Evolutionary conservation across 2,113 vertebrate genomes (phyloP), one percentile per base, ranked within the genome.

Genomic region (Amia ocellicauda): DNA sequence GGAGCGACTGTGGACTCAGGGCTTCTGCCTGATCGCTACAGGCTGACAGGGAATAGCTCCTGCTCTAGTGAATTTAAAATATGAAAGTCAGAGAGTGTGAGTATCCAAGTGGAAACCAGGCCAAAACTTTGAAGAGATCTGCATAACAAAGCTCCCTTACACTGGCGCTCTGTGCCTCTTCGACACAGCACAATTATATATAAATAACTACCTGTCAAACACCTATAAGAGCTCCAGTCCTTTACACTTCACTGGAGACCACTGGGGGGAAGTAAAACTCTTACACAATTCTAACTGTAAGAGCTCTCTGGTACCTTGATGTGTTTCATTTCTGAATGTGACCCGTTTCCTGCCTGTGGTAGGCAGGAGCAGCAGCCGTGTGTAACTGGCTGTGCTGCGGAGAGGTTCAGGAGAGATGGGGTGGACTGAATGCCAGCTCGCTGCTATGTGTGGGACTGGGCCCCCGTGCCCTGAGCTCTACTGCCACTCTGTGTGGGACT

Each of bases 201-300:
- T 47, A n/a, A 47, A 47, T 47, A 47, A n/a, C 14, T 47, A 47
- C 45, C 45, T 47, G 45, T 47, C 45, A 47, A 47, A 47, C 7
- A 47, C 45, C n/a, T 16, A 17, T n/a, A 47, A 16, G n/a, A 19
- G 45, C n/a, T 47, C n/a, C 14, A 47, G 45, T 17, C 45, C 45
- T 47, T 47, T 47, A n/a, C 45, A 47, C 45, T 47, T 47, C 45
- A 47, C 14, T 47, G 45, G n/a, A 16, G 5, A 1, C 45, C 45
- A 19, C 45, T 47, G 11, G 31, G 45, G 14, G 14, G 45, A 47
- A n/a, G 13, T n/a, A 19, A 47, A 47, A 47, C 45, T 17, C 45
- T 47, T 47, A 17, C 7, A n/a, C 7, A 17, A n/a, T n/a, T 47
- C 45, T 5, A n/a, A 47, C 14, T 47, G 4, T 16, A 47, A 47